These are phyloP conservation scores for Branchellion lobata DNA, from an alignment of 2,888 invertebrate genomes.

Conservation along the genomic window DNA sequence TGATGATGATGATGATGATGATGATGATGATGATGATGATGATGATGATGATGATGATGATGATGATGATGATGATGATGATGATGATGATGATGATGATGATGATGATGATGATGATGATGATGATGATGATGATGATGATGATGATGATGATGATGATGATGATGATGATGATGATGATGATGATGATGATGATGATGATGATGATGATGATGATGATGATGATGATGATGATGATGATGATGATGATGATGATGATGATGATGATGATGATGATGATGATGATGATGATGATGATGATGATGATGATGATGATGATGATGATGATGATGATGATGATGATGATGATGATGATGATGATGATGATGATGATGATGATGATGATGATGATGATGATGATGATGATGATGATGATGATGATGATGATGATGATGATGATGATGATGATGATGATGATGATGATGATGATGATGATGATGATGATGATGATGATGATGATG, in stretches of 20 bases:
- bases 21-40: slow-evolving; percentile 9
- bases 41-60: slow-evolving; percentile 9
- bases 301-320: slow-evolving; percentile 9
- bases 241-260: slow-evolving; percentile 20
- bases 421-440: slow-evolving; percentile 14
- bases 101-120: slow-evolving; percentile 6
- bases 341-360: slow-evolving; percentile 9
- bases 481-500: not conserved
- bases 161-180: slow-evolving; percentile 4
- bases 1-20: slow-evolving; percentile 3
- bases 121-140: slow-evolving; percentile 9
- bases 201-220: slow-evolving; percentile 34
- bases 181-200: slow-evolving; percentile 34
- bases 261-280: slow-evolving; percentile 6
- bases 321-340: slow-evolving; percentile 9
- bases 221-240: slow-evolving; percentile 34
- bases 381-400: slow-evolving; percentile 6
- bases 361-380: slow-evolving; percentile 9
- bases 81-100: slow-evolving; percentile 9
- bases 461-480: not conserved
- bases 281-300: slow-evolving; percentile 6
- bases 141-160: slow-evolving; percentile 13
- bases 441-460: slow-evolving; percentile 13
- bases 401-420: slow-evolving; percentile 8
- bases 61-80: slow-evolving; percentile 9